Evolutionary conservation across 1,140 invertebrate genomes (phyloP).

Genomic region (Ceratitis capitata): DNA sequence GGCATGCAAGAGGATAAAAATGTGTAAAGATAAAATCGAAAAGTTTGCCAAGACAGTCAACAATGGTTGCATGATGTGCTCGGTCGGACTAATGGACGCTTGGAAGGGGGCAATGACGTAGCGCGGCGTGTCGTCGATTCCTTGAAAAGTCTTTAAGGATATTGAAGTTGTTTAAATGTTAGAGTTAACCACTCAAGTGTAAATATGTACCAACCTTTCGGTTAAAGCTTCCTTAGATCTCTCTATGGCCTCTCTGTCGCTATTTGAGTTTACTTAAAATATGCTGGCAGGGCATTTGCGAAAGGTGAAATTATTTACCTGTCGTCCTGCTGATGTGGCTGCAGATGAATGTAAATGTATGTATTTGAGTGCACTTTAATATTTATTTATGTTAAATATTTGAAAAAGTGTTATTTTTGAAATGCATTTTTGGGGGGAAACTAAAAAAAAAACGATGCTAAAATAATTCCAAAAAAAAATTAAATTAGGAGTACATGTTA

Average conservation of each 20-base stretch:
- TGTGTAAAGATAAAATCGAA: neutral
- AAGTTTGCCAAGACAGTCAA: neutral
- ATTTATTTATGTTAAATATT: neutral
- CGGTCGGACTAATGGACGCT: too few species aligned
- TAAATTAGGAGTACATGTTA: too few species aligned
- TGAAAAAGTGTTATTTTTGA: neutral
- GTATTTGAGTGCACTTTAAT: neutral
- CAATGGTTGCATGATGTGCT: too few species aligned
- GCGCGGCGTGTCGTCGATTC: neutral
- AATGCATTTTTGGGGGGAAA: too few species aligned
- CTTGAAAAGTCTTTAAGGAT: neutral
- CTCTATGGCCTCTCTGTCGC: constrained; percentile 13
- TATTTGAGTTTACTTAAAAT: constrained; percentile 1
- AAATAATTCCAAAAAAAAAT: too few species aligned
- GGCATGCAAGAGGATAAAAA: neutral
- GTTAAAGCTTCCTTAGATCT: neutral
- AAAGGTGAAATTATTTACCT: neutral
- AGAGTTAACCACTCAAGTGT: neutral
- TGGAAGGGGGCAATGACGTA: too few species aligned
- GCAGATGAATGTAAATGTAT: neutral
- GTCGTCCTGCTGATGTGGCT: neutral
- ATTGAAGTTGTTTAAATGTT: neutral
- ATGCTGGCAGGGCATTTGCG: neutral
- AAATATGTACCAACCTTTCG: neutral
- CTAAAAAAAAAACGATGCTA: too few species aligned